Conservation (phyloP, 2,888 invertebrate genomes). For the Heliconius charithonia region DNA sequence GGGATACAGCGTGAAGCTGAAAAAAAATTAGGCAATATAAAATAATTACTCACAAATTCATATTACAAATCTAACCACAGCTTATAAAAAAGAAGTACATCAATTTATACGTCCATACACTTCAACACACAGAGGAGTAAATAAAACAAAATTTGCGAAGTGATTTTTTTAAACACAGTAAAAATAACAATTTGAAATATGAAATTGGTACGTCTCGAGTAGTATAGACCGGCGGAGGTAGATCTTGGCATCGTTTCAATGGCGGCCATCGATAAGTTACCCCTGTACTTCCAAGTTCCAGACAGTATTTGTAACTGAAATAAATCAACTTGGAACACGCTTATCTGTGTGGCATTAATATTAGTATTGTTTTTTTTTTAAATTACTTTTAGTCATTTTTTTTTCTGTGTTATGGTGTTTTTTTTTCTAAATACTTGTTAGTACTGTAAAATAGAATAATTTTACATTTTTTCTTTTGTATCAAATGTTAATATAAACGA, state of each 20-base stretch:
- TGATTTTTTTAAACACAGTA: not conserved
- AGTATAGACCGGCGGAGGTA: not conserved
- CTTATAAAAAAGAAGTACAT: not conserved
- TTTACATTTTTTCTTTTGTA: too few relatives aligned
- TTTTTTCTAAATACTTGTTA: too few relatives aligned
- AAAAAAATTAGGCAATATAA: too few relatives aligned
- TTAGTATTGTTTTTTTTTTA: not conserved
- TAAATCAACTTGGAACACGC: conserved; percentile 10
- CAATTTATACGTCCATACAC: too few relatives aligned
- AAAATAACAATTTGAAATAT: conserved; percentile 7
- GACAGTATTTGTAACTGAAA: conserved; percentile 12
- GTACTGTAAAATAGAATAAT: too few relatives aligned
- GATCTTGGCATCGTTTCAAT: conserved; percentile 30
- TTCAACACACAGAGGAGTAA: not conserved
- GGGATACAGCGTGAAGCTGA: not conserved
- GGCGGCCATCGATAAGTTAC: conserved; percentile 29
- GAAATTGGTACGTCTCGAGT: conserved; percentile 11
- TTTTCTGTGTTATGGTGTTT: too few relatives aligned
- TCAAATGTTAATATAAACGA: too few relatives aligned
- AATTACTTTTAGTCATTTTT: too few relatives aligned
- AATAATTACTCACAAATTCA: too few relatives aligned
- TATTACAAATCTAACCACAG: too few relatives aligned
- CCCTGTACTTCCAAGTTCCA: conserved; percentile 13
- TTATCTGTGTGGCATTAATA: conserved; percentile 22
- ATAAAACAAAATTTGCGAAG: not conserved